Evolutionary conservation across 1,140 invertebrate genomes (phyloP).

Genomic region (Samia ricini): DNA sequence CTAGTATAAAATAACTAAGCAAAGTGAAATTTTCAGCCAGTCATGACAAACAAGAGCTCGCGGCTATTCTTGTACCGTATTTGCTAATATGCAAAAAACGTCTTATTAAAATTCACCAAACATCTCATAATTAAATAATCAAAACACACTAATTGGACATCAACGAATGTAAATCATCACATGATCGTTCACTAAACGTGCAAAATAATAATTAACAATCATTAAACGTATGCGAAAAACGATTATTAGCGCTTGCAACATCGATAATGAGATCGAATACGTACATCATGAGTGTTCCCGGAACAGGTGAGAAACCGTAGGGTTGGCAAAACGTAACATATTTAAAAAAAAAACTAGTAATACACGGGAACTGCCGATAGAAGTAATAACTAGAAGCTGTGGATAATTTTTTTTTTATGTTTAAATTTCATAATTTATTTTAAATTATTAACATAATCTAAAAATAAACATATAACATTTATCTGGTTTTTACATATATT

Average conservation of each 20-base stretch:
- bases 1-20: no score
- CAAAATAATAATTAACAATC: constrained; percentile 15
- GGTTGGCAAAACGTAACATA: background rate
- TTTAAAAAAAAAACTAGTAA: no score
- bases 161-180: constrained; percentile 12
- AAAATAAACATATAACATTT: no score
- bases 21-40: no score
- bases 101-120: background rate
- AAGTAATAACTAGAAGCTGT: no score
- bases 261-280: background rate
- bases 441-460: no score
- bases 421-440: no score
- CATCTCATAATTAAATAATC: constrained; percentile 10
- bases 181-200: constrained; percentile 21
- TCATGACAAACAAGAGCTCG: no score
- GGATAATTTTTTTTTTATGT: no score
- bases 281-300: background rate
- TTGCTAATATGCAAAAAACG: background rate
- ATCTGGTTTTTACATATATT: no score
- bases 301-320: background rate
- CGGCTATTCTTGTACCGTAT: background rate
- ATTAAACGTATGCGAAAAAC: background rate
- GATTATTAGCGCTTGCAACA: background rate
- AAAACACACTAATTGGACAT: background rate
- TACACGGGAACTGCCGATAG: no score